Evolutionary conservation across 2,888 invertebrate genomes (phyloP), one percentile per base, ranked within the genome.

Genomic region (Blastobasis lacticolella): DNA sequence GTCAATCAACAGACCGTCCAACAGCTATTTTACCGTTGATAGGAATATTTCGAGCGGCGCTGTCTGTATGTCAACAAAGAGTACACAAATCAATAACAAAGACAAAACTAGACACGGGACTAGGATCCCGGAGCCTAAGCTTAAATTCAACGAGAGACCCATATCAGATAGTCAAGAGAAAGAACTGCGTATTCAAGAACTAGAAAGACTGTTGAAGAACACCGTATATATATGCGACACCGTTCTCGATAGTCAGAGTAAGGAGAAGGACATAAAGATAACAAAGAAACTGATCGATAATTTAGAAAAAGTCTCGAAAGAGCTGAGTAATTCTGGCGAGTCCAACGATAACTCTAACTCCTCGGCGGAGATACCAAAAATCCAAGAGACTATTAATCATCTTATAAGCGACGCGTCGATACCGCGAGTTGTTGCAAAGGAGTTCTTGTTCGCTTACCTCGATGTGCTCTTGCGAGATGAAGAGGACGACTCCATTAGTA

Each of bases 171-270:
- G 77, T 55, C 75, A 63, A 49, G 69, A 73, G 54, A 82, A 77
- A 59, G 85, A 84, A 54, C 64, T 69, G 51, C 73, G 70, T 10
- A 71, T 84, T 54, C 81, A 83, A 60, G 74, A 83, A 59, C 61
- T 85, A 1, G 86, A 87, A 61, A 73, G 61, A 57, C 54, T 85
- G 23, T 61, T 87, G 0, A 81, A 80, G 61, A 85, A 71, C 54
- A 87, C 83, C 0, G 75, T 86, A 0, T 87, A 86, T 43, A 59
- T 76, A 10, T 81, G 76, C 57, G 77, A 77, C 52, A 74, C 77
- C 1, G 56, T 63, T 4, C 61, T 54, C 10, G 69, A 62, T 42
- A 57, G 56, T 46, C 57, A 59, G 6, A 75, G 62, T 56, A 72
- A 63, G 57, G 73, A 75, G 10, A 76, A 73, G 57, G 81, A 85